Evolutionary conservation across 1,140 invertebrate species (phyloP).

Genomic region (Drosophila pruinosa): DNA sequence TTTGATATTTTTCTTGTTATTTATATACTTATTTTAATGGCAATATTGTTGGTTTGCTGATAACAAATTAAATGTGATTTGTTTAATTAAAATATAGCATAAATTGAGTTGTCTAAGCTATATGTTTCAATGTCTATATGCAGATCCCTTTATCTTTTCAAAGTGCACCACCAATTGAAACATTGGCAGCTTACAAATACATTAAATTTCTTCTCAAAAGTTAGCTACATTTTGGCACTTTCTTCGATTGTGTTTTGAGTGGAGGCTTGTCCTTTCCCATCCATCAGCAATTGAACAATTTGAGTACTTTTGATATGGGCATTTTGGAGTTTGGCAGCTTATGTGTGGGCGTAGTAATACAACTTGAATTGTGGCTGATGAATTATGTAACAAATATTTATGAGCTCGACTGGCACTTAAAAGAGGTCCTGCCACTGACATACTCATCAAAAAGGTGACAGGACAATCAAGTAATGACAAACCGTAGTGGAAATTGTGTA

Average conservation of each 20-base stretch:
- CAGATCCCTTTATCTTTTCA: neutral
- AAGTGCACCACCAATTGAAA: neutral
- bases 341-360: neutral
- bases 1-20: constrained; percentile 5
- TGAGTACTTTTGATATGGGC: constrained; percentile 23
- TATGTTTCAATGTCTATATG: too few species aligned
- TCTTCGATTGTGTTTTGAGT: neutral
- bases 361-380: neutral
- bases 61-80: too few species aligned
- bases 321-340: neutral
- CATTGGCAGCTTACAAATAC: neutral
- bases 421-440: neutral
- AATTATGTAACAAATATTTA: constrained; percentile 27
- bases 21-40: constrained; percentile 25
- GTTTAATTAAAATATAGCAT: too few species aligned
- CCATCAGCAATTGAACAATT: neutral
- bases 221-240: neutral
- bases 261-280: neutral
- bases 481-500: neutral
- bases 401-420: constrained; percentile 8
- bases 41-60: too few species aligned
- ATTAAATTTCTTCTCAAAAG: neutral
- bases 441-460: neutral
- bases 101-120: too few species aligned
- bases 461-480: constrained; percentile 20